These are phyloP conservation scores for Horisme vitalbata DNA, from an alignment of 2,888 invertebrate species.

Conservation along the genomic window DNA sequence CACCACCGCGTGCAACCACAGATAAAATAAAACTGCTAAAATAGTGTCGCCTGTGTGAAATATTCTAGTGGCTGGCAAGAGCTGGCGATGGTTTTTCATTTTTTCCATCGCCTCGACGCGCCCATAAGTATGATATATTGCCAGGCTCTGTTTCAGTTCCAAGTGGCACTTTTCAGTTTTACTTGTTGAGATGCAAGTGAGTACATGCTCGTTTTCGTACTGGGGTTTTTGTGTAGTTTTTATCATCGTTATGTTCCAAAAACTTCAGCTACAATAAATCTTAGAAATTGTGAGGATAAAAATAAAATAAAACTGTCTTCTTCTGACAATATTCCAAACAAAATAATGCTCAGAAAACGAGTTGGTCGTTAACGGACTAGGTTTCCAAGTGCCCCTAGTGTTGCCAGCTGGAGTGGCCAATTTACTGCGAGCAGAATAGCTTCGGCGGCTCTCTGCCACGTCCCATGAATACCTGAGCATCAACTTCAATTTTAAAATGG, in stretches of 20 bases:
- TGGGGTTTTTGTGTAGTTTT: no score
- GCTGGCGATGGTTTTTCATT: constrained; percentile 18
- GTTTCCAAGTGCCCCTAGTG: constrained; percentile 20
- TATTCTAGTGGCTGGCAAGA: constrained; percentile 13
- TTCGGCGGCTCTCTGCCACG: constrained; percentile 12
- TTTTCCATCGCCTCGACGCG: constrained; percentile 14
- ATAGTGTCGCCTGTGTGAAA: constrained; percentile 16
- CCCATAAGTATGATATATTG: constrained; percentile 35
- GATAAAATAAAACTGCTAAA: constrained; percentile 8
- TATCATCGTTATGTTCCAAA: no score
- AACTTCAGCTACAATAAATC: no score
- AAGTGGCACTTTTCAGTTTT: constrained; percentile 19
- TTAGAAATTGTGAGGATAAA: no score
- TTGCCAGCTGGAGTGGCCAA: constrained; percentile 23
- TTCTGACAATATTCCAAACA: constrained; percentile 12
- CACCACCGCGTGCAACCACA: constrained; percentile 1
- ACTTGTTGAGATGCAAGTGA: constrained; percentile 3
- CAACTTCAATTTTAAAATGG: constrained; percentile 22
- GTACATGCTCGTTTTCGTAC: not conserved
- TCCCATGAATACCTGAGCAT: constrained; percentile 22
- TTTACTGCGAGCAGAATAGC: constrained; percentile 20
- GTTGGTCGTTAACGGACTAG: constrained; percentile 22
- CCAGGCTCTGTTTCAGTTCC: constrained; percentile 28
- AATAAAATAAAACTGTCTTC: constrained; percentile 1
- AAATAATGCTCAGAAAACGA: constrained; percentile 13